A percentile compares a stretch with the other conserved stretches of the same genome.
Conservation (phyloP, 2,797 vertebrate species). For the Pempheris klunzingeri region DNA sequence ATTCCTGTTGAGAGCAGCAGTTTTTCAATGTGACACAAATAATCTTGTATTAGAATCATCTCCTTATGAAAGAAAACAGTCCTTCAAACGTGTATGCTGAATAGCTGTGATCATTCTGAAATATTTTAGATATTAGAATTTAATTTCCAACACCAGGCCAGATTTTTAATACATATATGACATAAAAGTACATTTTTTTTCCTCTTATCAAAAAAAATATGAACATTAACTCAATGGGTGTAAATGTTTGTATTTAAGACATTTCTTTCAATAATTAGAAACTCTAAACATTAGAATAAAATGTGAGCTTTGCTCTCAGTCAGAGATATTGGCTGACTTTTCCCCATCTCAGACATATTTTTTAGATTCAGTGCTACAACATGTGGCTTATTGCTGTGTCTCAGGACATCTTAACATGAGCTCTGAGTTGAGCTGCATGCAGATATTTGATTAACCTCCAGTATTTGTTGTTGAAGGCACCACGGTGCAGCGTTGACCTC, state of each 20-base stretch:
- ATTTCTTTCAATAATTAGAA: neutral
- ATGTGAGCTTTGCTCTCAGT: neutral
- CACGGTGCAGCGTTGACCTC: conserved; percentile 58
- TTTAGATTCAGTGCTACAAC: neutral
- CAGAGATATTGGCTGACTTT: neutral
- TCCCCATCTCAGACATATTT: neutral
- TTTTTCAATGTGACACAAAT: neutral
- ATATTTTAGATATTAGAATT: neutral
- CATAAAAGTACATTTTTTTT: neutral
- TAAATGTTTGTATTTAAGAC: neutral
- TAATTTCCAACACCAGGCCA: neutral
- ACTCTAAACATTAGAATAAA: neutral
- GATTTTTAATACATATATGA: neutral
- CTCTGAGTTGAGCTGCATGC: neutral
- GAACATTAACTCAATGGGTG: neutral
- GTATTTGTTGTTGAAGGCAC: conserved; percentile 57
- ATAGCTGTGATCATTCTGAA: conserved; percentile 2
- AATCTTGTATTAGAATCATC: neutral
- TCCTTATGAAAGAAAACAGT: neutral
- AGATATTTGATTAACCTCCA: neutral
- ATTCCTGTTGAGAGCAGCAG: neutral
- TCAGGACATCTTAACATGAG: neutral
- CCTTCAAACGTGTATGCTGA: neutral
- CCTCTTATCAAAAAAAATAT: neutral
- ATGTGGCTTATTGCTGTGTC: neutral